A percentile compares a stretch with the other conserved stretches of the same genome.
Conservation (phyloP, 2,888 invertebrate genomes). For the Ophion obscuratus region DNA sequence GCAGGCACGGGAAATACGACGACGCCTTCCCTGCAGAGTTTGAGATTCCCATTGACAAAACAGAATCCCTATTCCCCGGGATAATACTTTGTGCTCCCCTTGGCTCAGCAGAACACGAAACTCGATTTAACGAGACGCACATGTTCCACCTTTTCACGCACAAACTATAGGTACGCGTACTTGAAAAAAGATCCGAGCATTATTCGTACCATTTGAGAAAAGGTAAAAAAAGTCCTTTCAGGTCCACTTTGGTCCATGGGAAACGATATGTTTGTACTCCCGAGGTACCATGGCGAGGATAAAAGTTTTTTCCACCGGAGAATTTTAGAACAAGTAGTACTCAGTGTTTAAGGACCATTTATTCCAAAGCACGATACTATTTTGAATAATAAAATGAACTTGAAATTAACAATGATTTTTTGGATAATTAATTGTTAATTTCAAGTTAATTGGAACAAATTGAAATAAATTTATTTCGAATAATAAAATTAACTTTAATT, state of each 20-base stretch:
- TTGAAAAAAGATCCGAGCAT: neutral
- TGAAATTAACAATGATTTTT: too few relatives aligned
- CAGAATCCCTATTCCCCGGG: constrained; percentile 14
- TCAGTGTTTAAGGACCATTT: too few relatives aligned
- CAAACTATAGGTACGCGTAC: neutral
- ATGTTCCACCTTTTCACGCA: constrained; percentile 21
- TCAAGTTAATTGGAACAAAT: too few relatives aligned
- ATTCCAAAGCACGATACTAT: too few relatives aligned
- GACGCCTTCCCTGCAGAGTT: constrained; percentile 5
- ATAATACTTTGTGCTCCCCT: constrained; percentile 45
- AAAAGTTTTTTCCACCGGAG: neutral
- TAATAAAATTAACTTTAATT: too few relatives aligned
- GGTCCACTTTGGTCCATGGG: constrained; percentile 1
- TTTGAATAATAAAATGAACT: too few relatives aligned
- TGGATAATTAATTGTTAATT: too few relatives aligned
- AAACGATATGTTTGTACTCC: neutral
- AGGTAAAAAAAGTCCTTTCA: constrained; percentile 7
- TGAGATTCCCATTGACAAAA: constrained; percentile 60
- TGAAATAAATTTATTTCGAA: too few relatives aligned
- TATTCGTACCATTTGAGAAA: neutral
- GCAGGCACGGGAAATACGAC: neutral
- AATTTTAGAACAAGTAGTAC: neutral
- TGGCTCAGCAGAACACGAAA: constrained; percentile 20
- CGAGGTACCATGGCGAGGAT: neutral
- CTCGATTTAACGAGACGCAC: constrained; percentile 51